Base-by-base conservation (phyloP, 2,888 invertebrate genomes). In the Pinctada fucata region DNA sequence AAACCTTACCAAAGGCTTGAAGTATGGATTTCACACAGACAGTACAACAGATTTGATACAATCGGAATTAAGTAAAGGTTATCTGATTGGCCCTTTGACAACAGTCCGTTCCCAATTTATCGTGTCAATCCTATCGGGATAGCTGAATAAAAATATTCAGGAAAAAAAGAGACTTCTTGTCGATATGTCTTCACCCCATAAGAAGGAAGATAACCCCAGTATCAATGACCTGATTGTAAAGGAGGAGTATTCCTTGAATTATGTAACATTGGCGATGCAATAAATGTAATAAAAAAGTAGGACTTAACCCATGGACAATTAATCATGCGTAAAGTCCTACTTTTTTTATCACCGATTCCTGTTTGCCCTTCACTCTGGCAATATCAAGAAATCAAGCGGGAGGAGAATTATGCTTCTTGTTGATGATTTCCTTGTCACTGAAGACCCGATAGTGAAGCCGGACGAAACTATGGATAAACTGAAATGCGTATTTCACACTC, bases 361-460 rank as follows among this genome's bases (percentile, higher is more conserved):
- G 58, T 78, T 45, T 5, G 3, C 10, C 45, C 52, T 3, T 10
- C 49, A 10, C 58, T 71, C 47, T 80, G 78, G 77, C 78, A 70
- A 5, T 72, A 74, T 31, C 64, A 75, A 31, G 58, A 72, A 65
- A 75, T 78, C 45, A 58, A 66, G 5, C 78, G 74, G 77, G 63
- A 76, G 16, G 51, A 65, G n/a, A n/a, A 16, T 75, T 48, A 73
- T 73, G 3, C 76, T 78, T 67, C 52, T 74, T 2, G 63, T 78
- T 49, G 75, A 75, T 75, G 81, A 81, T 64, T 81, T 75, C 45
- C 52, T 72, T 50, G 51, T 68, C 13, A 13, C 73, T n/a, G 66
- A 47, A 6, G 6, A 48, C n/a, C 49, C 58, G 58, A 4, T 31
- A 2, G n/a, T 10, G 3, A 58, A 74, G 16, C 68, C 72, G 13